Base-by-base conservation (phyloP, 2,797 vertebrate genomes). In the Pelochelys cantorii region DNA sequence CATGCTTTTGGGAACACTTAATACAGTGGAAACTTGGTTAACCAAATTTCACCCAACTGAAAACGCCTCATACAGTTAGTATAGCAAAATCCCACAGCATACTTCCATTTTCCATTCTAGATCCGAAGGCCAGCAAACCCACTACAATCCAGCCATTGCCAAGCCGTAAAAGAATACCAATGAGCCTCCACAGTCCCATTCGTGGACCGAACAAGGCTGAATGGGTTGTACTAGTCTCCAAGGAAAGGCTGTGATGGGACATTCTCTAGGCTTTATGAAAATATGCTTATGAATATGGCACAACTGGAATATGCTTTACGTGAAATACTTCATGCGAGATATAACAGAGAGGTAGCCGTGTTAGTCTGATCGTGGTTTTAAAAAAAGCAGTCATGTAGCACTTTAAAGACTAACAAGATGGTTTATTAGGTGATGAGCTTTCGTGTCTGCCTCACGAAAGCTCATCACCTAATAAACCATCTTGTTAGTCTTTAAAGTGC, bases 221-320 rank as follows among this genome's bases (percentile, higher is more conserved):
- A 29, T 4, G 10, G 0, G 81, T 79, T 0, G 1, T 14, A 11
- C 20, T 31, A 0, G 7, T 71, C 56, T 80, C 74, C 60, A 83
- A 17, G 31, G 4, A 54, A 87, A 55, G 90, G 12, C 5, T 54
- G 53, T 54, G 53, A 54, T 54, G 53, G 53, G 53, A 54, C 53
- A 12, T 12, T 54, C 11, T 12, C 11, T 54, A 54, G 53, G 53
- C 53, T 54, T 54, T 54, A 54, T 12, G 53, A 54, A 54, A 54
- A 54, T 54, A 54, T 11, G 53, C 53, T 54, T 54, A 54, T 54
- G 53, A 54, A 12, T 54, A 54, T 54, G 53, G 14, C 53, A 54
- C 14, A 54, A 54, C 53, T 54, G 53, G 53, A 54, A 54, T 54
- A 54, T 12, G 53, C 53, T 54, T 54, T 54, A 54, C 14, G 53